Conservation (phyloP, 1,140 invertebrate species). For the Anastrepha ludens region DNA sequence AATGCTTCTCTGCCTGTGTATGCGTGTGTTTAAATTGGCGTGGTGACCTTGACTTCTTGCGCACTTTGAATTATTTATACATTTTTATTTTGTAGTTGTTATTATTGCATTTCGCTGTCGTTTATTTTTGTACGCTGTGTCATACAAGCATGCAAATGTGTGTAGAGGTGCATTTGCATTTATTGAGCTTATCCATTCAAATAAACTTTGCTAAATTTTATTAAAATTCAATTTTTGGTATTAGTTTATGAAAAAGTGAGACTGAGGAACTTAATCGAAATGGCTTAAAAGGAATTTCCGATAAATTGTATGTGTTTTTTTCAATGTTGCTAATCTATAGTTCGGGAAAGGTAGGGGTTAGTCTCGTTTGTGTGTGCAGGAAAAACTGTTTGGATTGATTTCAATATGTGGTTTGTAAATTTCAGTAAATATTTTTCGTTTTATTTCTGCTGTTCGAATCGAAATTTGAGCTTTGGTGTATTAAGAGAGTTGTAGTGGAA, state of each 20-base stretch:
- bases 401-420: no score
- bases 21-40: neutral
- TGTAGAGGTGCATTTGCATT: neutral
- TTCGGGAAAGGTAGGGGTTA: no score
- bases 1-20: neutral
- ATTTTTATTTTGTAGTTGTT: conserved; percentile 3
- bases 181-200: neutral
- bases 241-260: neutral
- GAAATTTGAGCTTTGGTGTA: no score
- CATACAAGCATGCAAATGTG: neutral
- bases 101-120: conserved; percentile 11
- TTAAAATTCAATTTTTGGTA: neutral
- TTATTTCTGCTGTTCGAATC: no score
- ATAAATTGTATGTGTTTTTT: no score
- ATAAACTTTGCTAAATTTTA: neutral
- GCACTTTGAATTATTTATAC: conserved; percentile 42
- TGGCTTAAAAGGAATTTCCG: no score
- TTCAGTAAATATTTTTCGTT: no score
- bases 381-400: no score
- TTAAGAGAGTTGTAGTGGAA: no score
- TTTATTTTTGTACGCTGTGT: neutral
- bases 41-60: conserved; percentile 37
- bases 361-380: no score
- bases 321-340: no score
- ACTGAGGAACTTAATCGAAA: no score